phyloP scores from a whole-genome alignment of 2,113 vertebrate species.

The Oreotrochilus melanogaster region DNA sequence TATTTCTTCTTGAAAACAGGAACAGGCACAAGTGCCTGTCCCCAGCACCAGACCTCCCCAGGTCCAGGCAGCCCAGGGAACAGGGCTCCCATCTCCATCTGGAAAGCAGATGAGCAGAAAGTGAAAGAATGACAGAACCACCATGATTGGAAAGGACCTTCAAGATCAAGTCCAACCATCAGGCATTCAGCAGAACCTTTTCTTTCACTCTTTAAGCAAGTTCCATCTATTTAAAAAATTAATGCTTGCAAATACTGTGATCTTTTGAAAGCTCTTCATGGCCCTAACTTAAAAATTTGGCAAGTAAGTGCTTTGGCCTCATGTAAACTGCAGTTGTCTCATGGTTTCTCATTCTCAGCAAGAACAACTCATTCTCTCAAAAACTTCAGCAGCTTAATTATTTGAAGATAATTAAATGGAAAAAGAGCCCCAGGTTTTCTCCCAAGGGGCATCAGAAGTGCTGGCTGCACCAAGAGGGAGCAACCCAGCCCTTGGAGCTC shows the following conservation, averaged over 20 bases:
- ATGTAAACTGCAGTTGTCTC: no score
- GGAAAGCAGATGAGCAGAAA: neutral
- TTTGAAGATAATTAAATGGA: neutral
- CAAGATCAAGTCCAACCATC: no score
- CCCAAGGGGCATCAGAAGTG: neutral
- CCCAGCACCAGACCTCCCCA: neutral
- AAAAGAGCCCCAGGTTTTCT: neutral
- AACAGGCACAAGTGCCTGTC: neutral
- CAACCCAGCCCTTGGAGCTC: accelerated
- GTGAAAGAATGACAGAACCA: no score
- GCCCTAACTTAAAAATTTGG: no score
- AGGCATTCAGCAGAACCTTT: no score
- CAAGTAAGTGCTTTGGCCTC: no score
- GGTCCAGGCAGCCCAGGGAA: accelerated
- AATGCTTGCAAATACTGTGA: no score
- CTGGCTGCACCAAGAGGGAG: accelerated
- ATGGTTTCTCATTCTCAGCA: neutral
- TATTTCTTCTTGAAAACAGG: neutral
- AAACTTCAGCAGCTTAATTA: neutral
- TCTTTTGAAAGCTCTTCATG: no score
- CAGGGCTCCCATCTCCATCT: neutral
- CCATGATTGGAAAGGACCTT: no score
- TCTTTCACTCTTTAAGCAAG: no score
- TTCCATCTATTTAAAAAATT: no score
- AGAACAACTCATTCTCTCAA: no score